Conservation (phyloP, 2,797 vertebrate genomes). For the Furcifer pardalis region DNA sequence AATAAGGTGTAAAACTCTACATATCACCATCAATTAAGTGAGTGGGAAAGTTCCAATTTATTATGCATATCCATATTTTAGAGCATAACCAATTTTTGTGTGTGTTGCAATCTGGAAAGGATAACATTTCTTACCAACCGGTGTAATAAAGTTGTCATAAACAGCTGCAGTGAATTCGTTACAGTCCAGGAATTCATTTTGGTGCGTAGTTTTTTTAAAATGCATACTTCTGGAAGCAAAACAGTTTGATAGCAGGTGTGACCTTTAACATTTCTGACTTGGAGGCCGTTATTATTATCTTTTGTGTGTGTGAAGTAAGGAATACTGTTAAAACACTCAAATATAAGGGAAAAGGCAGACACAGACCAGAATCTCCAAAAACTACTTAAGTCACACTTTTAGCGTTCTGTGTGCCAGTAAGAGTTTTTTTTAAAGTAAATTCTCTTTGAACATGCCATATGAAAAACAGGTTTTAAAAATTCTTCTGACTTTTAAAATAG, state of each 20-base stretch:
- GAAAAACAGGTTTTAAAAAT: not conserved
- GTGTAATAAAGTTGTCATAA: constrained; percentile 79
- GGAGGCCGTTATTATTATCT: constrained; percentile 65
- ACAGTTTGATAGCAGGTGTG: constrained; percentile 83
- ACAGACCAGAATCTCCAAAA: not conserved
- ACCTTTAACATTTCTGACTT: constrained; percentile 75
- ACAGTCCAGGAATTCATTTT: constrained; percentile 75
- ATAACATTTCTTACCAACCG: constrained; percentile 57
- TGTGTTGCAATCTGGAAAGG: not conserved
- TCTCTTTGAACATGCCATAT: not conserved
- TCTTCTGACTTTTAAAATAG: not conserved
- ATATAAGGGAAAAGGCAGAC: not conserved
- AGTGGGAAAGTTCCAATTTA: constrained; percentile 1
- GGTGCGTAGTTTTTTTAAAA: constrained; percentile 68
- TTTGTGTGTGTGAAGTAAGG: not conserved
- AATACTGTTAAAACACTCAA: not conserved
- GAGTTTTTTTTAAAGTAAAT: not conserved
- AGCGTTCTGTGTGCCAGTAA: not conserved
- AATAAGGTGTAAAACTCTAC: not conserved
- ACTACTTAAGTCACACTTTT: not conserved
- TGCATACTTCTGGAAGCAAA: constrained; percentile 72
- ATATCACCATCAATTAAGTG: not conserved
- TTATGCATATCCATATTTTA: not conserved
- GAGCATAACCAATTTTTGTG: not conserved
- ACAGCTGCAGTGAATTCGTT: constrained; percentile 82